phyloP scores from a whole-genome alignment of 2,113 vertebrate genomes.

The Onychorhynchus coronatus region DNA sequence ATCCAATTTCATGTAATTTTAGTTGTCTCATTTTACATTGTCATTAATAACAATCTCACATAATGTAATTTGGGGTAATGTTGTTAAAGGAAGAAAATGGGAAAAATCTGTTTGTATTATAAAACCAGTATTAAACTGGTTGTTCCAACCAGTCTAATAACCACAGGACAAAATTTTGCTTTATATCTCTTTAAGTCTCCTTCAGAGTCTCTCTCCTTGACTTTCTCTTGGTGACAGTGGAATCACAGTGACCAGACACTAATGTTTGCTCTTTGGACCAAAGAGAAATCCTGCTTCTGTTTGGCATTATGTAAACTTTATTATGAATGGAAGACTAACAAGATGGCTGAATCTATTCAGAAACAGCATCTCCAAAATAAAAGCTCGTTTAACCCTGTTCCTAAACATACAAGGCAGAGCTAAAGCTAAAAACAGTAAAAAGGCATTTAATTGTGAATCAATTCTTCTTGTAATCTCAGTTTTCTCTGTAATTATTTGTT shows the following conservation, averaged over 20 bases:
- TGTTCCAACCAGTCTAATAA: background rate
- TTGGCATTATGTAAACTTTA: background rate
- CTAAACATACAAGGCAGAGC: background rate
- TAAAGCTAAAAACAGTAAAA: background rate
- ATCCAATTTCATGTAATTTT: background rate
- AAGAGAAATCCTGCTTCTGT: background rate
- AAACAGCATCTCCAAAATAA: background rate
- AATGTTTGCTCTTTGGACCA: background rate
- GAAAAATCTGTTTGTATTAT: background rate
- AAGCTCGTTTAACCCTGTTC: background rate
- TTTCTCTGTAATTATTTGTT: background rate
- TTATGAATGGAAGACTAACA: background rate
- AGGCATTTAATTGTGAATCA: background rate
- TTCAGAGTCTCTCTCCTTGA: background rate
- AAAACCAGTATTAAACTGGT: background rate
- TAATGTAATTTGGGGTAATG: background rate
- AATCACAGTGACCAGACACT: background rate
- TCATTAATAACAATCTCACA: background rate
- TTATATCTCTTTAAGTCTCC: background rate
- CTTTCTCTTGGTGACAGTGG: background rate
- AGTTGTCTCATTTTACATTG: background rate
- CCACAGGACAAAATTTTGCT: background rate
- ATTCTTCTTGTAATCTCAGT: background rate
- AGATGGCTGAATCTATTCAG: background rate
- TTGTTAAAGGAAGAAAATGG: background rate